Conservation (phyloP, 64 coral and sea anemone species). For the Platygyra sinensis region DNA sequence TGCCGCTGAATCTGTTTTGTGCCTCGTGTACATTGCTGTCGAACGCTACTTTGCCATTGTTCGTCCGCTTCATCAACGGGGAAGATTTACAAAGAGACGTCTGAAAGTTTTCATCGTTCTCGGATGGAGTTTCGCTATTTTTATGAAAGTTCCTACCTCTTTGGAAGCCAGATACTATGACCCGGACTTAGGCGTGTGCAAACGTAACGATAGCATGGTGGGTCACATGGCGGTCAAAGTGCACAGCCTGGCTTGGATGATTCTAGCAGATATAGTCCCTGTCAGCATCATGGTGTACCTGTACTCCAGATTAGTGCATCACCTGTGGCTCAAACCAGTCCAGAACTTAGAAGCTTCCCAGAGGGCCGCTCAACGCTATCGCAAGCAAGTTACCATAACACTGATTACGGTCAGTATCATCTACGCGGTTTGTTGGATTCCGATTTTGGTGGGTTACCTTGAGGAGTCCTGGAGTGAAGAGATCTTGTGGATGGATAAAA, state of each 20-base stretch:
- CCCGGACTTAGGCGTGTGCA: too few relatives aligned
- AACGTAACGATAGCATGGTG: not conserved
- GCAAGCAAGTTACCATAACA: too few relatives aligned
- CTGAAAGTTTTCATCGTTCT: too few relatives aligned
- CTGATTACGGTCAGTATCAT: too few relatives aligned
- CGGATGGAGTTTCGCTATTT: too few relatives aligned
- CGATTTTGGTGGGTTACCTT: too few relatives aligned
- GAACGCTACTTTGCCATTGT: constrained; percentile 40
- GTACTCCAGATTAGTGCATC: constrained; percentile 47
- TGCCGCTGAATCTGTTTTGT: constrained; percentile 3
- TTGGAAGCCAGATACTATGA: too few relatives aligned
- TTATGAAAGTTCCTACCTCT: too few relatives aligned
- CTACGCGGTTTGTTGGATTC: too few relatives aligned
- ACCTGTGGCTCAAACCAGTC: constrained; percentile 1
- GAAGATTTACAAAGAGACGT: constrained; percentile 7
- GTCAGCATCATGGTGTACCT: constrained; percentile 29
- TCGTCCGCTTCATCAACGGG: not conserved
- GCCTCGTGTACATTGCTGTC: constrained; percentile 21
- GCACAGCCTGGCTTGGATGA: constrained; percentile 32
- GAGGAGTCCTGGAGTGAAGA: too few relatives aligned
- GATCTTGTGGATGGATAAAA: too few relatives aligned
- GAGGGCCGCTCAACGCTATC: constrained; percentile 16
- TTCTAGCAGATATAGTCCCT: constrained; percentile 18
- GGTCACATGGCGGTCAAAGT: constrained; percentile 17
- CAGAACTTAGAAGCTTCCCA: not conserved